Base-by-base conservation (phyloP, 2,888 invertebrate genomes). In the Cheilosia vernalis region DNA sequence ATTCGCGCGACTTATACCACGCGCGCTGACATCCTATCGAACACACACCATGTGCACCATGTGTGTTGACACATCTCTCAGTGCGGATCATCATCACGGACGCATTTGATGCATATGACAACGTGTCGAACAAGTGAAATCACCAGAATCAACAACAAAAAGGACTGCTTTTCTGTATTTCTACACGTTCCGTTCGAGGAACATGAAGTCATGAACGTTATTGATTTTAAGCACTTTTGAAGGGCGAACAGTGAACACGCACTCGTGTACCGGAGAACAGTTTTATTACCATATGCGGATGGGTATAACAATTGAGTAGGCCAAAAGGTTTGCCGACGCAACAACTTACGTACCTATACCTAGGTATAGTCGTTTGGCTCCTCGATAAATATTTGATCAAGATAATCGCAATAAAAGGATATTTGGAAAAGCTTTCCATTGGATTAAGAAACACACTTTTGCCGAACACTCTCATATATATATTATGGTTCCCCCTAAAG, bases 311-410 rank as follows among this genome's bases (percentile, higher is more conserved):
- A 83, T 85, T 85, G 85, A 84, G 58, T 47, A 47, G 69, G 76
- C 55, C 73, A 73, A 80, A 80, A 51, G 64, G 76, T 49, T 67
- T 51, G 49, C 37, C 30, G 9, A 4, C 37, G 37, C 37, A 37
- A 13, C 37, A 37, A 47, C 10, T 21, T 56, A 5, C 21, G 21
- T 58, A 27, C 47, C 27, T n/a, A 15, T 15, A 13, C 42, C 27
- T n/a, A n/a, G n/a, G n/a, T 49, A 33, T 2, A 37, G 37, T 13
- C 13, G 37, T 13, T 9, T 64, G 47, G 17, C 63, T 72, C 70
- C 67, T 77, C 76, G 77, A 81, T 81, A 85, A 85, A 81, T 85
- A 77, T 81, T 85, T 81, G 85, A 81, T 85, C 85, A 66, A 85
- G 81, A 85, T 85, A 85, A 85, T 81, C 72, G 85, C 76, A 63